Base-by-base conservation (phyloP, 2,888 invertebrate genomes). In the Agrochola litura region DNA sequence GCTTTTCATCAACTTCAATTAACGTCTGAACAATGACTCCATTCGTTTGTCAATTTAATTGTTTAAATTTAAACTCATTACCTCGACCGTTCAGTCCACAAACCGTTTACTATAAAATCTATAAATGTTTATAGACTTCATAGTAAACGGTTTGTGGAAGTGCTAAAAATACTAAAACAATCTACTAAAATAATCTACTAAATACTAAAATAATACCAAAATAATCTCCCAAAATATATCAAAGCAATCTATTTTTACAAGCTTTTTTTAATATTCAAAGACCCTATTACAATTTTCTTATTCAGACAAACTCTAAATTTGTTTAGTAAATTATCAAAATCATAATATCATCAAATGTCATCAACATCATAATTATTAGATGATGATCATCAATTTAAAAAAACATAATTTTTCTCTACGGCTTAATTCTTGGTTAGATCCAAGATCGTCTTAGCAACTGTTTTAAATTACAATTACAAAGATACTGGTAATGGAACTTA, bases 1-100 rank as follows among this genome's bases (percentile, higher is more conserved):
- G 6, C 5, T 76, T 75, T 63, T 37, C 30, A 54, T 61, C 2
- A 37, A 67, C 52, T 76, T 66, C 19, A 68, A 63, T 68, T 54
- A 52, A 58, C 6, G 4, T 52, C 8, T 41, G 6, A 37, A 61
- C 56, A 52, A 43, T 46, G 22, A 2, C 43, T 65, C 9, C 9
- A 14, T 52, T 75, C 1, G 19, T 69, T 81, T 54, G 25, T 25
- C 16, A 12, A 52, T 73, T 46, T 41, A 37, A 25, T 64, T 46
- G 10, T 54, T 25, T 60, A 12, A 49, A 69, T 60, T 68, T 19
- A 74, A 58, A 46, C 9, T 65, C 9, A 60, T 46, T 22, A 37
- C 16, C 10, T 16, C 12, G 2, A 61, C 25, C 4, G 6, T 41
- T 52, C 30, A 52, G 6, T 63, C 12, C 14, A 77, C 19, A 49